Conservation (phyloP, 2,113 vertebrate genomes). For the Bettongia penicillata region DNA sequence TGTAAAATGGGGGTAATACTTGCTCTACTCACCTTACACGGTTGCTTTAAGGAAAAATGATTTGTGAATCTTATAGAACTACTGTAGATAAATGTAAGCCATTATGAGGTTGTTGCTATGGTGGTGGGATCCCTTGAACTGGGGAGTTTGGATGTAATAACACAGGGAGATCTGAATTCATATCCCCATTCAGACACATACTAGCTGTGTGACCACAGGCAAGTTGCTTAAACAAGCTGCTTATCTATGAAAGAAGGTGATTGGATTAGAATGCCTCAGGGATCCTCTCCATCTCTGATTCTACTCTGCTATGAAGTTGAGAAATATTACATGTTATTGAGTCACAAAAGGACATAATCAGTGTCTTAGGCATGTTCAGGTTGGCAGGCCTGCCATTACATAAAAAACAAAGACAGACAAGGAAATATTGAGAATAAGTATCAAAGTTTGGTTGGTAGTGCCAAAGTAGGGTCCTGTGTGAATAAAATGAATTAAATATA, state of each 20-base stretch:
- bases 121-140: not conserved
- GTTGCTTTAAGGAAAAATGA: not conserved
- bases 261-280: not conserved
- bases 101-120: not conserved
- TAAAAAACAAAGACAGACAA: not conserved
- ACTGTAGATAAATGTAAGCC: not conserved
- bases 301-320: not conserved
- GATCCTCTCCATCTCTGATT: not conserved
- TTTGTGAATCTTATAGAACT: not conserved
- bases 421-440: not conserved
- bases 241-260: not conserved
- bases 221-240: not conserved
- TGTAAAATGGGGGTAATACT: not conserved
- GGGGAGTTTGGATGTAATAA: not conserved
- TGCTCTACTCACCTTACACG: not conserved
- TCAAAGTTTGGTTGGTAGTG: not conserved
- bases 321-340: not conserved
- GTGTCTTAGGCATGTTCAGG: not conserved
- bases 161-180: not conserved
- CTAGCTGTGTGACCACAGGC: not conserved
- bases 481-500: not conserved
- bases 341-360: not conserved
- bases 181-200: not conserved
- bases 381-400: not conserved
- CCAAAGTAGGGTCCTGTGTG: not conserved